These are phyloP conservation scores for Limnephilus lunatus DNA, from an alignment of 2,888 invertebrate genomes.

Conservation along the genomic window DNA sequence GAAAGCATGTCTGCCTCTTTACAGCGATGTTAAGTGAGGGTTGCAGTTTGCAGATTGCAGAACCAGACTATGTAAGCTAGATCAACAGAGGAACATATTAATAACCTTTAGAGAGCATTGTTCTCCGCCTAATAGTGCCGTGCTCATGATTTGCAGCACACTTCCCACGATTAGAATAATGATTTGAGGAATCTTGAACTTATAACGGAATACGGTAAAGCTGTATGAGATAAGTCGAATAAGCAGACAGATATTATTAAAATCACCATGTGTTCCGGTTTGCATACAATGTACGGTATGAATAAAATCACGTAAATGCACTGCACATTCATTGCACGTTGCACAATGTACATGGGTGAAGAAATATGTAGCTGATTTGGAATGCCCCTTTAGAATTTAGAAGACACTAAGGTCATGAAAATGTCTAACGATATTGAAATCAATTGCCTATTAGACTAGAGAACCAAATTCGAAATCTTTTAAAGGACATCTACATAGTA, in stretches of 20 bases:
- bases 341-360: background rate
- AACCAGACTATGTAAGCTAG: background rate
- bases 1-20: background rate
- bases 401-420: background rate
- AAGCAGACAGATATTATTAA: background rate
- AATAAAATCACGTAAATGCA: background rate
- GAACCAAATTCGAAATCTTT: background rate
- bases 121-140: background rate
- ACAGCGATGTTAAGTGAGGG: background rate
- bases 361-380: background rate
- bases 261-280: background rate
- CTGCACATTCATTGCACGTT: background rate
- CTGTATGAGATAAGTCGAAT: background rate
- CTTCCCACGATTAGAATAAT: constrained; percentile 17
- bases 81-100: background rate
- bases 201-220: constrained; percentile 14
- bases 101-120: background rate
- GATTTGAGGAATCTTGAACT: constrained; percentile 21
- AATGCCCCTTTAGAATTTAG: background rate
- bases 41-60: background rate
- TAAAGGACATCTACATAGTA: background rate
- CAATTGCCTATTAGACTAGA: background rate
- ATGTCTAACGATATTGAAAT: background rate
- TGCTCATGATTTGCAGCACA: background rate
- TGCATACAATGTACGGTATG: background rate